A percentile compares a stretch with the other conserved stretches of the same genome.
phyloP scores from a whole-genome alignment of 2,888 invertebrate genomes.

The Cantharis lateralis region DNA sequence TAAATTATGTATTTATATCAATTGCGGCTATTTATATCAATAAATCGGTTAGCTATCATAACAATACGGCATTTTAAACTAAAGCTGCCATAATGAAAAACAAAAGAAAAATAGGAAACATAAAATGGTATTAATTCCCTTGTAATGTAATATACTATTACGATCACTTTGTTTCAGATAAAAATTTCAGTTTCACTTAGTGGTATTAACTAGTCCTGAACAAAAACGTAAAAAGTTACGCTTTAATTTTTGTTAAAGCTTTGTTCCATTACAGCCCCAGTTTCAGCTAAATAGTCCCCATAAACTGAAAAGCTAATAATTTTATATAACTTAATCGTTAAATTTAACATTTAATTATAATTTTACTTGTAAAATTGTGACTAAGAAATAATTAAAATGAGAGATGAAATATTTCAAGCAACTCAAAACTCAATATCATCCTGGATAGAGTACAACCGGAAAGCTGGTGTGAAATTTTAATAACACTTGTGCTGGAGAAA shows the following conservation, averaged over 20 bases:
- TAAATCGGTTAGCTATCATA: background rate
- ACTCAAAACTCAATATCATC: background rate
- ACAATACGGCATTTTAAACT: too few relatives aligned
- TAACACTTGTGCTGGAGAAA: background rate
- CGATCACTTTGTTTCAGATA: background rate
- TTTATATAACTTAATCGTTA: background rate
- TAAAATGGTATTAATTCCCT: too few relatives aligned
- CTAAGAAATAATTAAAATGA: background rate
- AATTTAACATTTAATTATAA: background rate
- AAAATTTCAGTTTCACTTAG: background rate
- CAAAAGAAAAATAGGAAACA: too few relatives aligned
- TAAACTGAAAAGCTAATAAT: background rate
- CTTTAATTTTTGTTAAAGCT: background rate
- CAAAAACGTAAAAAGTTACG: background rate
- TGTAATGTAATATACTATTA: too few relatives aligned
- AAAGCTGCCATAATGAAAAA: too few relatives aligned
- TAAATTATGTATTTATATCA: background rate
- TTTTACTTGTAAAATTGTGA: background rate
- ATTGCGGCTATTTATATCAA: background rate
- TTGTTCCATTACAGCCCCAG: background rate
- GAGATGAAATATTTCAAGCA: background rate
- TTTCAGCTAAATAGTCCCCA: background rate
- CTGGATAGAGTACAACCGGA: background rate
- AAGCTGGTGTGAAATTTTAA: background rate
- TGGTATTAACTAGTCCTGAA: background rate